Conservation (phyloP, 2,888 invertebrate genomes). For the Bhutanitis thaidina region DNA sequence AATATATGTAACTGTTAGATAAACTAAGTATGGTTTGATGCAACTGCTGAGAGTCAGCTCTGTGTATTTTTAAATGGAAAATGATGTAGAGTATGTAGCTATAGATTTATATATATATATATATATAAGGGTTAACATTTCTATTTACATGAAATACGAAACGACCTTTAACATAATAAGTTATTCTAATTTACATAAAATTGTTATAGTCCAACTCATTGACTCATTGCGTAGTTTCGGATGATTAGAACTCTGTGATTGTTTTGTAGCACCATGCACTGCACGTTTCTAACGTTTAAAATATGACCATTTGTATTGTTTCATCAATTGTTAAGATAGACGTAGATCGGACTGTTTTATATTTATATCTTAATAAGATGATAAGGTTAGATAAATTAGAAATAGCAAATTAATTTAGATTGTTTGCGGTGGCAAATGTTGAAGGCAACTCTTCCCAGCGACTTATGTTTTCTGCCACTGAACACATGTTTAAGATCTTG, state of each 20-base stretch:
- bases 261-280: constrained; percentile 4
- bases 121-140: constrained; percentile 10
- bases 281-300: constrained; percentile 11
- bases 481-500: background rate
- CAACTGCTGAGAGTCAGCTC: constrained; percentile 30
- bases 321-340: constrained; percentile 15
- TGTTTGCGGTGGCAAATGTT: constrained; percentile 6
- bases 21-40: constrained; percentile 33
- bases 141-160: constrained; percentile 9
- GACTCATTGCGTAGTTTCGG: background rate
- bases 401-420: constrained; percentile 14
- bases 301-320: constrained; percentile 15
- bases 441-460: background rate
- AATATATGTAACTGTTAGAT: background rate
- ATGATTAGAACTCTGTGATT: constrained; percentile 1
- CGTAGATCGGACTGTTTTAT: constrained; percentile 22
- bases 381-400: constrained; percentile 16
- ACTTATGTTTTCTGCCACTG: background rate
- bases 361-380: constrained; percentile 21
- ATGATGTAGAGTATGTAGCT: constrained; percentile 8
- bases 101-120: constrained; percentile 18
- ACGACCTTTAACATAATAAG: constrained; percentile 1
- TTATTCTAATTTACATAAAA: background rate
- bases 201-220: background rate
- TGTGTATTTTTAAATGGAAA: constrained; percentile 32